phyloP scores from a whole-genome alignment of 2,113 vertebrate genomes.

The Chitala chitala region DNA sequence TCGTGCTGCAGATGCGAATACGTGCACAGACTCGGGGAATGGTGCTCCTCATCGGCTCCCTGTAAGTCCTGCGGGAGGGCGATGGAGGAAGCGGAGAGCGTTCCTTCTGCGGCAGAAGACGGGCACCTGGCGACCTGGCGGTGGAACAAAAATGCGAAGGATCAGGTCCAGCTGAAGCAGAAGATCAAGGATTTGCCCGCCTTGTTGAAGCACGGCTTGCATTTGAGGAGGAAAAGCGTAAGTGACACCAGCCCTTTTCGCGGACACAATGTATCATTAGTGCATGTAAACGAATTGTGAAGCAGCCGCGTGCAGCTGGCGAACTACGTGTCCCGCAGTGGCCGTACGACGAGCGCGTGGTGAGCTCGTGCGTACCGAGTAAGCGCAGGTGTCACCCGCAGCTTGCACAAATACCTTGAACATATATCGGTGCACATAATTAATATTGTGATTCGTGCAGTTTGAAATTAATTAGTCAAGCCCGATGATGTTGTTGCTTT shows the following conservation, averaged over 20 bases:
- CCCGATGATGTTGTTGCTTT: background rate
- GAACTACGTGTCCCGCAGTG: background rate
- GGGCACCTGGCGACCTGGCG: conserved; percentile 65
- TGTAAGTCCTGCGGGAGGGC: conserved; percentile 30
- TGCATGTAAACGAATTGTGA: background rate
- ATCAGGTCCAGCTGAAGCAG: conserved; percentile 81
- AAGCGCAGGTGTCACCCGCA: no score
- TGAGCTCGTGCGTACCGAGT: no score
- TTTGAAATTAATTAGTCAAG: background rate
- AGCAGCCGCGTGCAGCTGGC: background rate
- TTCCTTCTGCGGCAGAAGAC: conserved; percentile 59
- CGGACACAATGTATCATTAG: background rate
- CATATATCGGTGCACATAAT: background rate
- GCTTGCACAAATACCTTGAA: background rate
- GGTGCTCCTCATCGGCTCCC: conserved; percentile 34
- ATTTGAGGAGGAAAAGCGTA: conserved; percentile 86
- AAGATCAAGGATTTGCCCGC: conserved; percentile 87
- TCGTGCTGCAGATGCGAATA: background rate
- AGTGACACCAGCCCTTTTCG: conserved; percentile 41
- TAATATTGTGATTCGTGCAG: no score
- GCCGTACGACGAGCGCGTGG: background rate
- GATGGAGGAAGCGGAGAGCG: conserved; percentile 69
- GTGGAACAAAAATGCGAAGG: conserved; percentile 70
- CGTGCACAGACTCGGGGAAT: conserved; percentile 20
- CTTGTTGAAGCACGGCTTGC: conserved; percentile 84